phyloP scores from a whole-genome alignment of 2,888 invertebrate species.

The Eurytoma adleriae region DNA sequence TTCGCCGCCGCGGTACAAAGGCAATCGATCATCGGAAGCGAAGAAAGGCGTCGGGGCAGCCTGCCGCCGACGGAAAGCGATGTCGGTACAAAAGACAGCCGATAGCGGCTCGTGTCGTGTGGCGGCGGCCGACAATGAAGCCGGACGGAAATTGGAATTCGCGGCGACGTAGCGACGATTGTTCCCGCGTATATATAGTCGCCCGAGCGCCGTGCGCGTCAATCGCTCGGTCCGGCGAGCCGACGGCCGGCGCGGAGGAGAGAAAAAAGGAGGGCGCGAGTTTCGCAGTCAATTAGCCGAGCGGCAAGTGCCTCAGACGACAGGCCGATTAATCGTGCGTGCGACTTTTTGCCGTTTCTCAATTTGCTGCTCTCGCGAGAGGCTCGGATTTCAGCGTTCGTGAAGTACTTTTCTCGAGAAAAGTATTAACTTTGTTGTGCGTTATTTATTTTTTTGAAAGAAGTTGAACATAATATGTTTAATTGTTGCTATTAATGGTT shows the following conservation, averaged over 20 bases:
- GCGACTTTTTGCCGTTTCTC: constrained; percentile 55
- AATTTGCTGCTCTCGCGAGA: constrained; percentile 5
- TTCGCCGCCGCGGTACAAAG: too few species aligned
- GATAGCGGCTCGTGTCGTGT: not conserved
- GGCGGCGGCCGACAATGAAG: not conserved
- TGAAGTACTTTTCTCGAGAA: too few species aligned
- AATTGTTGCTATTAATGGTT: too few species aligned
- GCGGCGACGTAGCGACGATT: constrained; percentile 4
- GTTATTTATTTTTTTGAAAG: too few species aligned
- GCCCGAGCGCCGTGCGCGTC: constrained; percentile 11
- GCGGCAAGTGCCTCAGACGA: constrained; percentile 64
- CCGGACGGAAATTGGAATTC: constrained; percentile 23
- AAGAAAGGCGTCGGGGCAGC: too few species aligned
- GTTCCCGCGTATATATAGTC: constrained; percentile 15
- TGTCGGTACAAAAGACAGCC: not conserved
- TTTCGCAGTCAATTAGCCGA: constrained; percentile 69
- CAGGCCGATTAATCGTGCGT: constrained; percentile 66
- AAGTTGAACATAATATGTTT: too few species aligned
- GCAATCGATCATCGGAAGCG: too few species aligned
- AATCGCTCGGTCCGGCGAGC: not conserved
- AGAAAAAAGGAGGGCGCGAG: constrained; percentile 59
- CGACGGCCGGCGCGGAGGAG: not conserved
- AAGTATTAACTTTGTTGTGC: too few species aligned
- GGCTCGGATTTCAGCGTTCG: too few species aligned
- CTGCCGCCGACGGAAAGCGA: not conserved